Evolutionary conservation across 2,113 vertebrate species (phyloP), one percentile per base, ranked within the genome.

Genomic region (Nycticryphes semicollaris): DNA sequence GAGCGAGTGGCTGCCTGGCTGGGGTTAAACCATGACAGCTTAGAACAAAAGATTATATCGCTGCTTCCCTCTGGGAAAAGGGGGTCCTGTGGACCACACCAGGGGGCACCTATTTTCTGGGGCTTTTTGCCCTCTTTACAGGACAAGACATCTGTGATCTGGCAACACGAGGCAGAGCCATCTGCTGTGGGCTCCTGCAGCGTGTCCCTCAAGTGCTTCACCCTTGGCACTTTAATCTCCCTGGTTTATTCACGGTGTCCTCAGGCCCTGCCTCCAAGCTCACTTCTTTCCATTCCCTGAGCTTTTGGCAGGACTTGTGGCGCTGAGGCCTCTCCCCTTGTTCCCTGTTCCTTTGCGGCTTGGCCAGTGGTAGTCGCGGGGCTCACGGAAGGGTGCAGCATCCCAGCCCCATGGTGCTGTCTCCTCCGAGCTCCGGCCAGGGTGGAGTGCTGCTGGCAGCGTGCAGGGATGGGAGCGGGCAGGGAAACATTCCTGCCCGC

Each of bases 271-370:
- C 59, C 54, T 92, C 89, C 41, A 4, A 18, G 22, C 69, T 84
- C 80, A 2, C 57, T 90, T 10, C 6, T 81, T 96, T 81, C 89
- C 91, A 87, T 59, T 39, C 86, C 80, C 39, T 0, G 80, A 70
- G 76, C 24, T 86, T 67, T 64, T 91, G 91, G 93, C 93, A 90
- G 89, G 63, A 35, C 4, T 91, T 82, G 25, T 64, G 87, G 82
- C 33, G 0, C 39, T 5, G 35, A 50, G 22, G 22, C 62, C 16
- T 50, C 54, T 68, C 56, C 37, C 81, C 91, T 45, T 45, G 64
- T 56, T 83, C 86, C 64, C 60, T 39, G 51, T 30, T 63, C 59
- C 64, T 78, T 23, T 22, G n/a, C 64, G 90, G 59, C 59, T 92
- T 84, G 91, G 91, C 87, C 67, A 5, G 67, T 20, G 53, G 16